Base-by-base conservation (phyloP, 2,797 vertebrate species). In the Danio aesculapii region DNA sequence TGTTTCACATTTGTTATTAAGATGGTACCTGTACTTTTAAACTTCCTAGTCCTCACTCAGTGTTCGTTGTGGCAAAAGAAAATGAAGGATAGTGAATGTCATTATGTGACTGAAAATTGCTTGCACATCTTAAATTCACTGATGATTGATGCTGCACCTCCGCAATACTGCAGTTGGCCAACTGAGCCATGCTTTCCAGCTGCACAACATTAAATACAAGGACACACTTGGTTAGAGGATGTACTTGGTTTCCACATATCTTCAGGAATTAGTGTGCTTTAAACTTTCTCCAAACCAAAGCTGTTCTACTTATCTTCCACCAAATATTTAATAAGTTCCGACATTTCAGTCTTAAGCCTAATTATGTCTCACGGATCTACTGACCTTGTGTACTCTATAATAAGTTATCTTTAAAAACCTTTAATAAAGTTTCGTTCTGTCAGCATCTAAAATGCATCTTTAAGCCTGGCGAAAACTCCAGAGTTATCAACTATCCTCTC, bases 131-230 rank as follows among this genome's bases (percentile, higher is more conserved):
- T 17, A 50, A 50, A 49, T 30, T 30, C 19, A 50, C 49, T 0
- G 49, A 50, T 52, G 67, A 69, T 69, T 69, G 49, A 70, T 70
- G 67, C 21, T 53, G n/a, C 9, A 4, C 14, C 19, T n/a, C 8
- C 49, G 52, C 8, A 10, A 39, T 39, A n/a, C 49, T 50, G 67
- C 21, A 53, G 67, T 53, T 70, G 67, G 67, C 67, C 14, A 70
- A 41, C 67, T 41, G 19, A 68, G 30, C 19, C 67, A 69, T 69
- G 50, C 50, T 55, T 71, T 55, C 68, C 50, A 71, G 50, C 68
- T 71, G 68, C 68, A 43, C 50, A 71, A 41, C 16, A 71, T 52
- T 71, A 55, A 71, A 71, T 71, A 71, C 30, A 71, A 71, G 50
- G 30, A 52, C 30, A 52, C 50, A 68, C 19, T n/a, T 69, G 21